Conservation (phyloP, 2,113 vertebrate genomes). For the Gnathonemus longibarbis region DNA sequence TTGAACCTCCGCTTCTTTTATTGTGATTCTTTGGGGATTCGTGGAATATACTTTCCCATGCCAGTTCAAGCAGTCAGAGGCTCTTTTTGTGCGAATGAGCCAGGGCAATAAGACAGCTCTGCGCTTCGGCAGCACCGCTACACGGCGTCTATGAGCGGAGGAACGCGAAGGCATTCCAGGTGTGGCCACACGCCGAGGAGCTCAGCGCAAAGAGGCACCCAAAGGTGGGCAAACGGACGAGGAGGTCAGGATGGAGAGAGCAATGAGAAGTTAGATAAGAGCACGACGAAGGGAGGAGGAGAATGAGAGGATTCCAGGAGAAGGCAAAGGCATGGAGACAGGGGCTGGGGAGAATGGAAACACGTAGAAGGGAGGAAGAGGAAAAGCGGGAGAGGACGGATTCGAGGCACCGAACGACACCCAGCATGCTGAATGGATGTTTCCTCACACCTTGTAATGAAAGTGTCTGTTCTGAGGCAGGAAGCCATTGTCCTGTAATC, state of each 20-base stretch:
- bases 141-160: slow-evolving; percentile 39
- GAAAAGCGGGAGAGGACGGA: background rate
- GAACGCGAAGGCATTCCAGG: slow-evolving; percentile 30
- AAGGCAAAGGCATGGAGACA: background rate
- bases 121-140: slow-evolving; percentile 32
- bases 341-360: background rate
- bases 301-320: slow-evolving; percentile 9
- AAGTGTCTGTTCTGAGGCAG: slow-evolving; percentile 36
- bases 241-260: background rate
- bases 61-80: slow-evolving; percentile 44
- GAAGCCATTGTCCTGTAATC: slow-evolving; percentile 39
- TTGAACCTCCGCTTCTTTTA: slow-evolving; percentile 19
- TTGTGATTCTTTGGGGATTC: slow-evolving; percentile 37
- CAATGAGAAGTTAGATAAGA: background rate
- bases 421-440: slow-evolving; percentile 43
- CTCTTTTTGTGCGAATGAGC: slow-evolving; percentile 41
- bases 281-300: background rate
- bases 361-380: background rate
- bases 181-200: slow-evolving; percentile 33
- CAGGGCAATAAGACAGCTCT: slow-evolving; percentile 39
- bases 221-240: slow-evolving; percentile 13
- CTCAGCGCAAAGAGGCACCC: background rate
- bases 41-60: slow-evolving; percentile 33
- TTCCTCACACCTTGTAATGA: slow-evolving; percentile 42
- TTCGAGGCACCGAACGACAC: slow-evolving; percentile 38